These are phyloP conservation scores for Temnothorax nylanderi DNA, from an alignment of 1,140 invertebrate species.

Conservation along the genomic window DNA sequence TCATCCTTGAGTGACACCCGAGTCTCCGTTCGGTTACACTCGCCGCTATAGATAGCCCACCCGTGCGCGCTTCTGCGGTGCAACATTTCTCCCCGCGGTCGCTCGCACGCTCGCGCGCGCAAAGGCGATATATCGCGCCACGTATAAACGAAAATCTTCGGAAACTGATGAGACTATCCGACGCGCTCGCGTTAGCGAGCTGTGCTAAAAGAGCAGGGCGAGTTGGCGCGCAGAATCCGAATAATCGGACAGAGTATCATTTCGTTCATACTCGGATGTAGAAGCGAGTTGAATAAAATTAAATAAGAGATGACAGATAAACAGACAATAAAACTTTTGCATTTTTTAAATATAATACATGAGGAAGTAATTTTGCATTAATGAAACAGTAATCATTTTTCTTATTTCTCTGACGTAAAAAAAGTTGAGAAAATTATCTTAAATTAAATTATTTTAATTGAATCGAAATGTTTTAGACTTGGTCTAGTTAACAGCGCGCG, in stretches of 20 bases:
- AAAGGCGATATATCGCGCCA: conserved; percentile 54
- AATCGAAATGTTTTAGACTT: not conserved
- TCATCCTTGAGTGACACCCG: conserved; percentile 84
- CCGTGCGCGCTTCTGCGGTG: conserved; percentile 79
- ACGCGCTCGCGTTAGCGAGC: not conserved
- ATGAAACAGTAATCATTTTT: not conserved
- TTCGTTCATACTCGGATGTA: conserved; percentile 1
- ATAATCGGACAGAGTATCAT: conserved; percentile 11
- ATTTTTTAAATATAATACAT: not conserved
- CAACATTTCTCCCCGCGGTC: conserved; percentile 72
- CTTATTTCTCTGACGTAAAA: not conserved
- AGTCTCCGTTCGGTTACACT: conserved; percentile 83
- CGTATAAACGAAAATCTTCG: conserved; percentile 51
- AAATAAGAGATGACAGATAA: not conserved
- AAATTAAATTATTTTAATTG: not conserved
- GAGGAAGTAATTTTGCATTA: not conserved
- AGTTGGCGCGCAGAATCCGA: conserved; percentile 3
- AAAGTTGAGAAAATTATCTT: not conserved
- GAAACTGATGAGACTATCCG: conserved; percentile 42
- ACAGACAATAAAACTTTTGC: not conserved
- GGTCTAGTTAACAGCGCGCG: not conserved
- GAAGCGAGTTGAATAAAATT: not conserved
- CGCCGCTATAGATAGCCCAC: conserved; percentile 85
- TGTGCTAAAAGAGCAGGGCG: conserved; percentile 23
- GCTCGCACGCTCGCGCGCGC: conserved; percentile 13